Base-by-base conservation (phyloP, 2,113 vertebrate genomes). In the Cyrtonyx montezumae region DNA sequence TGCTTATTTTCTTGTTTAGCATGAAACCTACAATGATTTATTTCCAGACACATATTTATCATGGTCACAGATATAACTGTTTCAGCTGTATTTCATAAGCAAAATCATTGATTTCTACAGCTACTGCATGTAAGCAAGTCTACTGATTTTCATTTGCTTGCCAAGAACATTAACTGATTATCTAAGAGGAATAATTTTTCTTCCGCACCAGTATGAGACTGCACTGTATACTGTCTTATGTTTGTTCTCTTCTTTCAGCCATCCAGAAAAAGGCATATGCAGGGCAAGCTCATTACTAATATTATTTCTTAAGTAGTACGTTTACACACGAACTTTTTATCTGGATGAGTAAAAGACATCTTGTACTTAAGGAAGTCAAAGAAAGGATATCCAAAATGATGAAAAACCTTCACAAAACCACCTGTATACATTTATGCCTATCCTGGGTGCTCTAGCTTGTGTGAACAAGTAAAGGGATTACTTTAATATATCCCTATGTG, bases 381-480 rank as follows among this genome's bases (percentile, higher is more conserved):
- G 51, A 74, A 85, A 88, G 68, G 16, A 77, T 85, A 85, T 75
- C 36, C 36, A 78, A 83, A 79, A 8, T 49, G 70, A 78, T 78
- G 79, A 94, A 89, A 87, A 55, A 3, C 51, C 51, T 84, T 83
- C 68, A 74, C 36, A 85, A 89, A 94, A 63, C 68, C 73, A 89
- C 36, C 61, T 87, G 68, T 40, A 92, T 32, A 55, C 9, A 48
- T 70, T 55, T 85, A 40, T 19, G 51, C 48, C 78, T 91, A 86
- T 78, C 91, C 84, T 86, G 61, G 88, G 82, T 88, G 79, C 79
- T 88, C 43, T 48, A 63, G 46, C 19, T 49, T 51, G 63, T 83
- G 71, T 65, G 79, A 95, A 94, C 79, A 94, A 95, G 34, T 46
- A 91, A 43, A 32, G 18, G 68, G 89, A 93, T 94, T 91, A 84